Evolutionary conservation across 2,888 invertebrate genomes (phyloP).

Genomic region (Ophonus ardosiacus): DNA sequence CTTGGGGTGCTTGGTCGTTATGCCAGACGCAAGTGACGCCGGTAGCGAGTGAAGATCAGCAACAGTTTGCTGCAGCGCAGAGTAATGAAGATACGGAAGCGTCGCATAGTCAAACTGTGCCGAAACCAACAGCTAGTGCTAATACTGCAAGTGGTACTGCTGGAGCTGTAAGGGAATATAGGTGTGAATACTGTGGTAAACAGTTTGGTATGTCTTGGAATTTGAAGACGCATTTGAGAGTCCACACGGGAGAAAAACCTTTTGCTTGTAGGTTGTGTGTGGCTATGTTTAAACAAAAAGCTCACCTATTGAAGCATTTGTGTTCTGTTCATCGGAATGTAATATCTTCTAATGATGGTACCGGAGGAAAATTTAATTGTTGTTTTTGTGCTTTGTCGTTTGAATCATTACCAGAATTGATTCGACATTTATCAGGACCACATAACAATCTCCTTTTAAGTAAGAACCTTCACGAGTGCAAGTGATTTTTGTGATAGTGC

Average conservation of each 20-base stretch:
- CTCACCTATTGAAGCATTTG: constrained; percentile 90
- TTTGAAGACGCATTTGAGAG: constrained; percentile 91
- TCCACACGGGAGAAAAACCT: constrained; percentile 93
- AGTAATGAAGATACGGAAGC: constrained; percentile 65
- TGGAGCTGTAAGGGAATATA: constrained; percentile 87
- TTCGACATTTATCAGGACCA: constrained; percentile 91
- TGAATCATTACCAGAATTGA: constrained; percentile 91
- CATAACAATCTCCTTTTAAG: constrained; percentile 92
- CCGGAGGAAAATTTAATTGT: constrained; percentile 87
- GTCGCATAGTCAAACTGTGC: constrained; percentile 39
- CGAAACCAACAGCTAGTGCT: neutral
- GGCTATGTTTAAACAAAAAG: constrained; percentile 95
- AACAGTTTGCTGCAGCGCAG: constrained; percentile 67
- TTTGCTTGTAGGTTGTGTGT: constrained; percentile 93
- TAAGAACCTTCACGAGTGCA: constrained; percentile 89
- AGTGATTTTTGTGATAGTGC: constrained; percentile 71
- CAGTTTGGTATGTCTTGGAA: constrained; percentile 97
- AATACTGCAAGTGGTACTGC: constrained; percentile 71
- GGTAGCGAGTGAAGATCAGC: constrained; percentile 65
- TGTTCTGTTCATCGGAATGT: constrained; percentile 94
- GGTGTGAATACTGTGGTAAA: constrained; percentile 93
- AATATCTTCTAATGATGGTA: constrained; percentile 89
- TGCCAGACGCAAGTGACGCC: constrained; percentile 82
- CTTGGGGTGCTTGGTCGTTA: constrained; percentile 83
- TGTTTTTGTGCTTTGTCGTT: constrained; percentile 93